These are phyloP conservation scores for Gobionotothen gibberifrons DNA, from an alignment of 2,797 vertebrate species.

Conservation along the genomic window DNA sequence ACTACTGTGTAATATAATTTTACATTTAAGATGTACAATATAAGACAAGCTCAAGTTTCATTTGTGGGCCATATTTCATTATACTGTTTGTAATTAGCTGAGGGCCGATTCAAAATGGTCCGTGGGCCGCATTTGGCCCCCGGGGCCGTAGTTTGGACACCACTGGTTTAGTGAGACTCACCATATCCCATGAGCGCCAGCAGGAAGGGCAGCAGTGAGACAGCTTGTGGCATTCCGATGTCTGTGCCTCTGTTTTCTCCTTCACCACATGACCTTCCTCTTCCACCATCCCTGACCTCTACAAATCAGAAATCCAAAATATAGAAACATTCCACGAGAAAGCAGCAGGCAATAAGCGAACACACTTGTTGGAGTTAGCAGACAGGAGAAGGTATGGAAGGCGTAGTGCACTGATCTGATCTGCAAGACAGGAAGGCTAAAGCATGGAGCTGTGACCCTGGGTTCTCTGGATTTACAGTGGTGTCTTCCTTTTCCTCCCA, in stretches of 20 bases:
- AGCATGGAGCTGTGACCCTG: slow-evolving; percentile 33
- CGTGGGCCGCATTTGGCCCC: too few relatives aligned
- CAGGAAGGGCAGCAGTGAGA: slow-evolving; percentile 87
- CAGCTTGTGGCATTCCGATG: slow-evolving; percentile 95
- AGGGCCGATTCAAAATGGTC: too few relatives aligned
- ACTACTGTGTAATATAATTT: too few relatives aligned
- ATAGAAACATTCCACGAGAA: not conserved
- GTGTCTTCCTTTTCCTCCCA: slow-evolving; percentile 72
- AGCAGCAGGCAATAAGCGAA: not conserved
- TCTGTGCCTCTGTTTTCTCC: slow-evolving; percentile 81
- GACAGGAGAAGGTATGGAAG: slow-evolving; percentile 3
- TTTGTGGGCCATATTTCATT: too few relatives aligned
- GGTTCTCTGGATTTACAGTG: slow-evolving; percentile 57
- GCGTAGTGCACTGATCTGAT: slow-evolving; percentile 20
- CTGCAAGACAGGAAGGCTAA: slow-evolving; percentile 66
- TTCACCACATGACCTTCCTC: slow-evolving; percentile 88
- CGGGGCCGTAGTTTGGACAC: too few relatives aligned
- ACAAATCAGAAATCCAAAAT: slow-evolving; percentile 23
- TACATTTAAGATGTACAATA: too few relatives aligned
- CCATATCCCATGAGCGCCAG: slow-evolving; percentile 91
- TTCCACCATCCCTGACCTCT: slow-evolving; percentile 63
- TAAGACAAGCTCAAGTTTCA: too few relatives aligned
- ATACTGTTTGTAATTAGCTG: too few relatives aligned
- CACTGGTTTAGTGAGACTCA: slow-evolving; percentile 78
- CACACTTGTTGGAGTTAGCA: not conserved